Percentiles rank a stretch among this genome's conserved stretches.
phyloP scores from a whole-genome alignment of 1,140 invertebrate genomes.

The Psix sp. region DNA sequence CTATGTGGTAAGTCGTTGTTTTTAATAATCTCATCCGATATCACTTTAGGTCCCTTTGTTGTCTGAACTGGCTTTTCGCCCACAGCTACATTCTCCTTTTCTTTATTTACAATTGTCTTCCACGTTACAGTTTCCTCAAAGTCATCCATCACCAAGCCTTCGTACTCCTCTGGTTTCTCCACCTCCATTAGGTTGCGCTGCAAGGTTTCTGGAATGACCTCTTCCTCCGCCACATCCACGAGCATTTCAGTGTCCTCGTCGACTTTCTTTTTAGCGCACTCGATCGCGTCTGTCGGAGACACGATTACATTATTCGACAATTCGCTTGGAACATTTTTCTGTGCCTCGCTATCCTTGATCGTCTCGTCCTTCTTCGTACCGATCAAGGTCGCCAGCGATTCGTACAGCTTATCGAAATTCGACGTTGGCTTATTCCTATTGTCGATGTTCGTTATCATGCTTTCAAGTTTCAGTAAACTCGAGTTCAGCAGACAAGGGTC shows the following conservation, averaged over 20 bases:
- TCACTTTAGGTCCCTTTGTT: conserved; percentile 61
- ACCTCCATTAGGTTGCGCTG: conserved; percentile 43
- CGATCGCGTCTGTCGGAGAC: conserved; percentile 20
- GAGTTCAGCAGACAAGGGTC: conserved; percentile 72
- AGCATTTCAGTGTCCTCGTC: conserved; percentile 34
- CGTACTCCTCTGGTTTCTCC: conserved; percentile 44
- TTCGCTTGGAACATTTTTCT: no score
- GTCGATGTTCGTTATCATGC: conserved; percentile 72
- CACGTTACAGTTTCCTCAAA: conserved; percentile 41
- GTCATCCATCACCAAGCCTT: conserved; percentile 58
- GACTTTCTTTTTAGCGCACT: no score
- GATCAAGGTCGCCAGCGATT: conserved; percentile 11
- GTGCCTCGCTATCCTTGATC: no score
- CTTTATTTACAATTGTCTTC: conserved; percentile 25
- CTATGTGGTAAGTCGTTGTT: conserved; percentile 62
- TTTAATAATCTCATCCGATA: conserved; percentile 69
- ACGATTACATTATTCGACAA: background rate
- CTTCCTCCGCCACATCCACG: conserved; percentile 24
- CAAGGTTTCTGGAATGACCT: conserved; percentile 63
- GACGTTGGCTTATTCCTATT: conserved; percentile 12
- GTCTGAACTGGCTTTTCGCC: background rate
- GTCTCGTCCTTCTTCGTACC: conserved; percentile 9
- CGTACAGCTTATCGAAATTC: conserved; percentile 16
- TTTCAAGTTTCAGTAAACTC: conserved; percentile 70
- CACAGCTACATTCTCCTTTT: conserved; percentile 1